Base-by-base conservation (phyloP, 2,797 vertebrate genomes). In the Gallinago nigripennis region DNA sequence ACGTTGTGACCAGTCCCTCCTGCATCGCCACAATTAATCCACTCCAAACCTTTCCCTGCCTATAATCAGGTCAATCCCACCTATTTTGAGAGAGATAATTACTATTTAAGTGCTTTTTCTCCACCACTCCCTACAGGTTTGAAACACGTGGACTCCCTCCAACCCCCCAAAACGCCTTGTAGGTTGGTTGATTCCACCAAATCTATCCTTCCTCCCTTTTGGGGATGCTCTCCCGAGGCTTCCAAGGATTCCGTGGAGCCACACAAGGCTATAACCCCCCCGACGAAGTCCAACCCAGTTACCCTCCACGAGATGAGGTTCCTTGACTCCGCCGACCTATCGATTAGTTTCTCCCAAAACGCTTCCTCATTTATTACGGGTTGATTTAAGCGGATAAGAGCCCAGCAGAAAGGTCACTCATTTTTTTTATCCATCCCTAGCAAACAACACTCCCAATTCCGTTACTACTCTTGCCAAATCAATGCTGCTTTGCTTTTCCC, bases 381-480 rank as follows among this genome's bases (percentile, higher is more conserved):
- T 95, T 96, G 83, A 91, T 91, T 93, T 91, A 94, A 84, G 64
- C 92, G 95, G 91, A 66, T 70, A 16, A 16, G 41, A 86, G 79
- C 31, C 2, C 53, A 64, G 39, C 76, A 28, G 58, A 84, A 80
- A 95, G 76, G 54, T 91, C 73, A 72, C 46, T 60, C 18, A 39
- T 82, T 41, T 39, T 39, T 84, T 88, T 91, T 89, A 72, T 94
- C 92, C 65, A 13, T 82, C 46, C 86, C 63, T 57, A 64, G 60
- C 64, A 61, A 90, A 51, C 57, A 75, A 28, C 39, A 80, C 31
- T 70, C 63, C 5, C 90, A 15, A 92, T 93, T 88, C 96, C 50
- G 93, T 65, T 54, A 86, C 83, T 37, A 69, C n/a, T 30, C 50
- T 77, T 94, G 95, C 92, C 72, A 95, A 63, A 66, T 95, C 61